Evolutionary conservation across 64 coral and sea anemone genomes (phyloP), one percentile per base, ranked within the genome.

Genomic region (Montipora efflorescens): DNA sequence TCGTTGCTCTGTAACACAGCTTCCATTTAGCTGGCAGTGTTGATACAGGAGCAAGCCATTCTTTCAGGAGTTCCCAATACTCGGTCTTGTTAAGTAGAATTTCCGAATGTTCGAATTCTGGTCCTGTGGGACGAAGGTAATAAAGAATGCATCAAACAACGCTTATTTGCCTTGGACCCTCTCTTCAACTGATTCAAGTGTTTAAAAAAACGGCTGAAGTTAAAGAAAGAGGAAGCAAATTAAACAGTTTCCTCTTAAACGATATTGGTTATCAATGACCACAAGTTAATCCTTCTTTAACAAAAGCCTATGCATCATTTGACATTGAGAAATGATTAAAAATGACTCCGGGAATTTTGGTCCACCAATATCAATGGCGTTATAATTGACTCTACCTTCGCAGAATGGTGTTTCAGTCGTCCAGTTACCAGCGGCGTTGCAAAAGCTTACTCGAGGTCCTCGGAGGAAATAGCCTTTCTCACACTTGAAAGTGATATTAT

Each of bases 11-110:
- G 55, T 94, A 97, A 25, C 95, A 97, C 2, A 84, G 82, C 6
- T 83, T 79, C 95, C 95, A 97, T 59, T 92, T 94, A 47, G 90
- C 71, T 78, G 95, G 92, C 20, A 91, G 6, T 49, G 92, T 69
- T 16, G 82, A 91, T 49, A 92, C 93, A 43, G 95, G 89, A 9
- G 7, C 77, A 1, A 97, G 88, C 95, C 95, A 97, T 36, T 91
- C 89, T 14, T 87, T 91, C 5, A 97, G 45, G 19, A 76, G 9
- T 20, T 94, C 89, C 76, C 94, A 91, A 84, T 97, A 97, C 48
- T 92, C 72, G 11, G 89, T 94, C 52, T 88, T 49, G 74, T 97
- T 94, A 6, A 78, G 67, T 18, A 97, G 84, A 57, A 97, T 81
- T 46, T 87, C 47, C 77, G 95, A 97, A 47, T 44, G 82, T 18